Conservation (phyloP, 2,888 invertebrate genomes). For the Germaria angustata region DNA sequence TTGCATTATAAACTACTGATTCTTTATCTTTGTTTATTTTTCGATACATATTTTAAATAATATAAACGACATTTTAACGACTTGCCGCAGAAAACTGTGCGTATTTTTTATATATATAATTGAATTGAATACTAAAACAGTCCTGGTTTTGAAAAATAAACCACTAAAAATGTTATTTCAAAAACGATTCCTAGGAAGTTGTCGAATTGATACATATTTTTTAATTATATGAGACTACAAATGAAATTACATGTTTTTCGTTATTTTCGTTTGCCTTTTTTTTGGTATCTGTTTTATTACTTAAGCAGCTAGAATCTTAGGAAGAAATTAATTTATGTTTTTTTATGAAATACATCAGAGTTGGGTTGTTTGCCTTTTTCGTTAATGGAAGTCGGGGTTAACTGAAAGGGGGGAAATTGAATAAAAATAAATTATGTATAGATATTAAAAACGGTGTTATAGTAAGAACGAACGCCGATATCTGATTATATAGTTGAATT, state of each 20-base stretch:
- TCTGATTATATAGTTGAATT: background rate
- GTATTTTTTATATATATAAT: too few species aligned
- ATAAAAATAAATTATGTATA: slow-evolving; percentile 5
- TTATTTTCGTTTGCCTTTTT: slow-evolving; percentile 64
- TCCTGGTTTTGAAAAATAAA: too few species aligned
- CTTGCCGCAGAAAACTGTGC: too few species aligned
- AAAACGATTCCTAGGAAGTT: too few species aligned
- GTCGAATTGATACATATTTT: too few species aligned
- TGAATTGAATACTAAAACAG: too few species aligned
- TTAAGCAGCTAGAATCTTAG: slow-evolving; percentile 66
- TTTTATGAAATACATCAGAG: slow-evolving; percentile 67
- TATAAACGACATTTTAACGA: too few species aligned
- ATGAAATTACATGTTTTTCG: slow-evolving; percentile 48
- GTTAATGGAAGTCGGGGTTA: slow-evolving; percentile 71
- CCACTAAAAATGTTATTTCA: too few species aligned
- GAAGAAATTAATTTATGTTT: slow-evolving; percentile 56
- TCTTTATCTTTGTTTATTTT: too few species aligned
- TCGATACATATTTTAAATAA: too few species aligned
- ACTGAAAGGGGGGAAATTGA: slow-evolving; percentile 65
- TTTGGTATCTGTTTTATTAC: slow-evolving; percentile 65
- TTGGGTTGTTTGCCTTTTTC: slow-evolving; percentile 61
- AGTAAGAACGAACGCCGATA: background rate
- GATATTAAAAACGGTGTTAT: slow-evolving; percentile 4
- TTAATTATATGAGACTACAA: slow-evolving; percentile 43
- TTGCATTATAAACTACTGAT: too few species aligned